Evolutionary conservation across 1,140 invertebrate species (phyloP).

Genomic region (Streblospio benedicti): DNA sequence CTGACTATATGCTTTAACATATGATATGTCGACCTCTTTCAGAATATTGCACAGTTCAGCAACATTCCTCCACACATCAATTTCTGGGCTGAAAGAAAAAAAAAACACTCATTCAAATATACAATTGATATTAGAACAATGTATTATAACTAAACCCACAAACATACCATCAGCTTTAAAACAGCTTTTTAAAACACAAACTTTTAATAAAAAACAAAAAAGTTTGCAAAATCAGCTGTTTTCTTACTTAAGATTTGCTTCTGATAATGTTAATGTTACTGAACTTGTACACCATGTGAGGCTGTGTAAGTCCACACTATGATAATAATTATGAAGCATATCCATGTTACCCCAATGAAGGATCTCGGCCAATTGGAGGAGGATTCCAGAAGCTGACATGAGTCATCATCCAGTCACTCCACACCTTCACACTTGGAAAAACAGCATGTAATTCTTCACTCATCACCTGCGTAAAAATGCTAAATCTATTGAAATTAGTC

Average conservation of each 20-base stretch:
- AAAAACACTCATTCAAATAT: slow-evolving; percentile 1
- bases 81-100: slow-evolving; percentile 55
- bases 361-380: slow-evolving; percentile 68
- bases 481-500: too few relatives aligned
- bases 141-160: too few relatives aligned
- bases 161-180: too few relatives aligned
- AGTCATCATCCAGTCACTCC: slow-evolving; percentile 85
- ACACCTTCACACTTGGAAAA: slow-evolving; percentile 72
- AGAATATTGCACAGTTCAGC: slow-evolving; percentile 56
- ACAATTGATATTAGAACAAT: too few relatives aligned
- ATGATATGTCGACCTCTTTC: slow-evolving; percentile 44
- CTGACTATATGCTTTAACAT: slow-evolving; percentile 33
- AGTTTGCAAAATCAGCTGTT: too few relatives aligned
- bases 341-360: slow-evolving; percentile 67
- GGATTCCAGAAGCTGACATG: slow-evolving; percentile 77
- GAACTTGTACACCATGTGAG: too few relatives aligned
- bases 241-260: too few relatives aligned
- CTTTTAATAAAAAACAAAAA: too few relatives aligned
- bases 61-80: slow-evolving; percentile 68
- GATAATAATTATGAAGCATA: too few relatives aligned
- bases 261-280: too few relatives aligned
- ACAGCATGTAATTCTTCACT: slow-evolving; percentile 61
- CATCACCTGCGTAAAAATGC: slow-evolving; percentile 41
- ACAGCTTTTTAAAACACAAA: too few relatives aligned
- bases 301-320: too few relatives aligned